phyloP scores from a whole-genome alignment of 2,113 vertebrate genomes.

The Gnathonemus longibarbis region DNA sequence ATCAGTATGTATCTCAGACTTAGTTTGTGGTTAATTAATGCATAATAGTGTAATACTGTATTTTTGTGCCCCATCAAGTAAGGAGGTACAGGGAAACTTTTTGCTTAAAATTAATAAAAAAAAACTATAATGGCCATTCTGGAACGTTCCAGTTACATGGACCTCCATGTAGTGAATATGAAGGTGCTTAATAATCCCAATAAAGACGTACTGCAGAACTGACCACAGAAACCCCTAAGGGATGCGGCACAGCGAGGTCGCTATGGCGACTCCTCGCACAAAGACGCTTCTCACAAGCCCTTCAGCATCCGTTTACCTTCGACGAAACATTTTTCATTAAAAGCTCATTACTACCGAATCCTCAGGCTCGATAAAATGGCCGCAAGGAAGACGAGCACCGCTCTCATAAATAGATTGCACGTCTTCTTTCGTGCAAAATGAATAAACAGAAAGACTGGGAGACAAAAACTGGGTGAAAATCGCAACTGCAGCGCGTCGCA shows the following conservation, averaged over 20 bases:
- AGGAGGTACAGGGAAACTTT: not conserved
- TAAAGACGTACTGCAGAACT: no score
- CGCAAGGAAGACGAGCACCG: constrained; percentile 55
- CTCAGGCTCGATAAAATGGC: constrained; percentile 50
- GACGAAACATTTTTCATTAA: constrained; percentile 69
- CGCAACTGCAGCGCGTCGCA: not conserved
- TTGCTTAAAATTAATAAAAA: not conserved
- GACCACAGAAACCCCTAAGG: not conserved
- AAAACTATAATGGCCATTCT: not conserved
- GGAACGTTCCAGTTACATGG: not conserved
- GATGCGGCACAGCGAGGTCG: not conserved
- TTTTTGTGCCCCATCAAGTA: not conserved
- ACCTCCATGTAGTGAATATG: not conserved
- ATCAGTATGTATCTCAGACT: not conserved
- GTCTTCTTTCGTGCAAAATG: constrained; percentile 53
- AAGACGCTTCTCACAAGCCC: constrained; percentile 3
- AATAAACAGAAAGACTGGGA: constrained; percentile 45
- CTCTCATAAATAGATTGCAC: constrained; percentile 62
- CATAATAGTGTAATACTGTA: not conserved
- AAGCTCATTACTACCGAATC: constrained; percentile 62
- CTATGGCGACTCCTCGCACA: not conserved
- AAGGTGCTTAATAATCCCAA: not conserved
- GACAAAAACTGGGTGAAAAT: constrained; percentile 27
- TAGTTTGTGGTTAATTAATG: not conserved
- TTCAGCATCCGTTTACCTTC: constrained; percentile 36